Evolutionary conservation across 2,888 invertebrate genomes (phyloP).

Genomic region (Pollenia labialis): DNA sequence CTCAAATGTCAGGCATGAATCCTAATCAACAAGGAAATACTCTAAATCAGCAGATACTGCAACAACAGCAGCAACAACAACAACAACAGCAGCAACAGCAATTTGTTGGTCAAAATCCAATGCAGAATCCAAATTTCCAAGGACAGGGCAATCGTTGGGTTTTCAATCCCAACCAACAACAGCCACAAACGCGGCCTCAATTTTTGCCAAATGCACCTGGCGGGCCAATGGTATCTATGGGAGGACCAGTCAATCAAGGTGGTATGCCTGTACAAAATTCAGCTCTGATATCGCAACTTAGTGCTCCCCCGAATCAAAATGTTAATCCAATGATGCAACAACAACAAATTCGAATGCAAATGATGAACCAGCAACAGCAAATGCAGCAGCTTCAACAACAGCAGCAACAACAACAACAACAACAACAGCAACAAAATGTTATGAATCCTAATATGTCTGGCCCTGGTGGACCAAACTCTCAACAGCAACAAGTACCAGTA

Average conservation of each 20-base stretch:
- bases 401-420: slow-evolving; percentile 78
- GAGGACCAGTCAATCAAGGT: slow-evolving; percentile 73
- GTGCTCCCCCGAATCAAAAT: slow-evolving; percentile 85
- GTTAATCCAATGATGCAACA: slow-evolving; percentile 80
- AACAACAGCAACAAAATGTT: slow-evolving; percentile 79
- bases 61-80: slow-evolving; percentile 77
- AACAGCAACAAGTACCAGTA: slow-evolving; percentile 76
- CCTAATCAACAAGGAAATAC: slow-evolving; percentile 71
- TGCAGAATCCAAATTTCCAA: slow-evolving; percentile 81
- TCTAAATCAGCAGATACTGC: slow-evolving; percentile 66
- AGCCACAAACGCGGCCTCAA: slow-evolving; percentile 74
- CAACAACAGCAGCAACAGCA: slow-evolving; percentile 77
- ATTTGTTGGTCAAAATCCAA: slow-evolving; percentile 77
- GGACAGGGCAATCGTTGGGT: slow-evolving; percentile 79
- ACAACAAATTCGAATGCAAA: slow-evolving; percentile 81
- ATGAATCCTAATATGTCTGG: slow-evolving; percentile 78
- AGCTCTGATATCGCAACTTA: slow-evolving; percentile 87
- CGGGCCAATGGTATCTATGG: slow-evolving; percentile 68
- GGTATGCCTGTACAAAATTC: slow-evolving; percentile 84
- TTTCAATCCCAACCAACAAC: slow-evolving; percentile 76
- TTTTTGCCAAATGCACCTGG: slow-evolving; percentile 73
- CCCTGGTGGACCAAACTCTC: slow-evolving; percentile 79
- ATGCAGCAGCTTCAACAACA: slow-evolving; percentile 79
- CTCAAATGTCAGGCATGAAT: slow-evolving; percentile 70
- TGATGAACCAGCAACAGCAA: slow-evolving; percentile 84